Evolutionary conservation across 2,113 vertebrate genomes (phyloP).

Genomic region (western clawed frog (Xenopus tropicalis)): UCB_Xtro_10.0 CM004446.2:84603501-84604000

Average conservation of each 20-base stretch:
- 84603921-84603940: conserved; percentile 85
- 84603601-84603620: conserved; percentile 79
- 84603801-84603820: conserved; percentile 92
- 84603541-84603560: too few relatives aligned
- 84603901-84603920: conserved; percentile 86
- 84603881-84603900: conserved; percentile 92
- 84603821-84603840: conserved; percentile 99
- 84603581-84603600: too few relatives aligned
- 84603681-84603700: conserved; percentile 83
- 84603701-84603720: conserved; percentile 95
- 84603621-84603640: conserved; percentile 84
- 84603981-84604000: conserved; percentile 91
- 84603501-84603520: too few relatives aligned
- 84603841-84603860: conserved; percentile 92
- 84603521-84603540: too few relatives aligned
- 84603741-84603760: conserved; percentile 98
- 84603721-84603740: conserved; percentile 84
- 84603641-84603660: conserved; percentile 83
- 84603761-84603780: conserved; percentile 73
- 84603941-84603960: conserved; percentile 83
- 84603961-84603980: conserved; percentile 89
- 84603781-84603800: conserved; percentile 85
- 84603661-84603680: conserved; percentile 77
- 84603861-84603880: conserved; percentile 88
- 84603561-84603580: too few relatives aligned